Percentiles rank a stretch among this genome's conserved stretches.
Conservation (phyloP, 2,888 invertebrate genomes). For the Eucera pruinosa region DNA sequence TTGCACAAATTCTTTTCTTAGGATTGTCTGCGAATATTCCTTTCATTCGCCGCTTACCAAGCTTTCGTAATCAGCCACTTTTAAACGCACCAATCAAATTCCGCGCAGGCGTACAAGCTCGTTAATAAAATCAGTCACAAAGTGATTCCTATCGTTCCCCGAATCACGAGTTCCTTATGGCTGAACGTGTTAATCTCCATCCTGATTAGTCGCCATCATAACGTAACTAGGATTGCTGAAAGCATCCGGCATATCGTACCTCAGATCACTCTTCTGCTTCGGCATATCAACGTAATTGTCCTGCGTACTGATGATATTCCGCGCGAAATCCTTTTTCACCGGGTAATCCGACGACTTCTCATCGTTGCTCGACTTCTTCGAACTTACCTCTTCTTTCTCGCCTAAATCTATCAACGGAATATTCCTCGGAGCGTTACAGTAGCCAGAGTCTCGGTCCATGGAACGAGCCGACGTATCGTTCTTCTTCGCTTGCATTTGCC, state of each 20-base stretch:
- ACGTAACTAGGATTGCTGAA: slow-evolving; percentile 84
- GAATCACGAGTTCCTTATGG: background rate
- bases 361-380: slow-evolving; percentile 4
- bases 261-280: slow-evolving; percentile 84
- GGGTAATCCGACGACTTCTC: slow-evolving; percentile 15
- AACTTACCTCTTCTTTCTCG: slow-evolving; percentile 39
- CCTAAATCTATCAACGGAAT: slow-evolving; percentile 71
- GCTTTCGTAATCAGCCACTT: background rate
- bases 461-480: slow-evolving; percentile 41
- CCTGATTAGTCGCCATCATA: slow-evolving; percentile 74
- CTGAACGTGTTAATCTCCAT: too few relatives aligned
- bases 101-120: background rate
- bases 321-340: slow-evolving; percentile 73
- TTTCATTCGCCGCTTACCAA: too few relatives aligned
- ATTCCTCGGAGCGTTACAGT: slow-evolving; percentile 78
- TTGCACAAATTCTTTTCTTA: too few relatives aligned
- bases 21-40: too few relatives aligned
- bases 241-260: slow-evolving; percentile 73
- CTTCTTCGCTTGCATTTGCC: slow-evolving; percentile 72
- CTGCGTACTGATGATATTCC: slow-evolving; percentile 77
- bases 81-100: background rate
- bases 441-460: slow-evolving; percentile 73
- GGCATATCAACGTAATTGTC: slow-evolving; percentile 87
- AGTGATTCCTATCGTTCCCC: background rate
- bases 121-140: background rate